Evolutionary conservation across 2,797 vertebrate species (phyloP).

Genomic region (Xiphophorus birchmanni): DNA sequence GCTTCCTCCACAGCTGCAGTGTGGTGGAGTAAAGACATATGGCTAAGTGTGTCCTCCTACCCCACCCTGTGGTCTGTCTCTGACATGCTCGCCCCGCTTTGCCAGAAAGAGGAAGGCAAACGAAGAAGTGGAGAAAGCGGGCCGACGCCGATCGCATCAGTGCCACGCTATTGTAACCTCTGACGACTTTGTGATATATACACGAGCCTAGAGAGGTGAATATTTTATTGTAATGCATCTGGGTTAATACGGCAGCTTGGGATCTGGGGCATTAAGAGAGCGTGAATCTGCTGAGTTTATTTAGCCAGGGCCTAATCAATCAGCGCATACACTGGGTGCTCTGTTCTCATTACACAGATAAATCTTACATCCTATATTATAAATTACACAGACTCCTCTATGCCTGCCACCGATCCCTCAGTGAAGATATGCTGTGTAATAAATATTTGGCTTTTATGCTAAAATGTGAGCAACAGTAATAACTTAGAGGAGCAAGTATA

Average conservation of each 20-base stretch:
- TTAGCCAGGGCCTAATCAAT: slow-evolving; percentile 78
- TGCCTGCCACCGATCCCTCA: slow-evolving; percentile 33
- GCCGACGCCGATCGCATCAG: slow-evolving; percentile 57
- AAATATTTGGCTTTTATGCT: slow-evolving; percentile 63
- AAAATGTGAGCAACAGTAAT: slow-evolving; percentile 45
- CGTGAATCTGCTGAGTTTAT: slow-evolving; percentile 72
- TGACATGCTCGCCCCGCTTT: slow-evolving; percentile 77
- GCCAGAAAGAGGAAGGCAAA: slow-evolving; percentile 29
- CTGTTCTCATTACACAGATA: slow-evolving; percentile 80
- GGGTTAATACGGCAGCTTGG: slow-evolving; percentile 73
- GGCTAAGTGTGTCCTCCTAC: slow-evolving; percentile 85
- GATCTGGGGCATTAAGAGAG: slow-evolving; percentile 66
- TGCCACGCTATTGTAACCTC: slow-evolving; percentile 55
- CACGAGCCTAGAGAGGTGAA: slow-evolving; percentile 61
- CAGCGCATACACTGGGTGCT: slow-evolving; percentile 73
- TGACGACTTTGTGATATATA: slow-evolving; percentile 77
- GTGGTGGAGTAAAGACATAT: slow-evolving; percentile 67
- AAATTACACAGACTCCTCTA: slow-evolving; percentile 65
- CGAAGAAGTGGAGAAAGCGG: slow-evolving; percentile 41
- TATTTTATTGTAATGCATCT: slow-evolving; percentile 79
- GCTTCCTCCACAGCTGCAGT: slow-evolving; percentile 42
- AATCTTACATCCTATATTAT: slow-evolving; percentile 74
- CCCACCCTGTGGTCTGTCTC: slow-evolving; percentile 92
- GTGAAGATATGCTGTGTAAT: slow-evolving; percentile 34
- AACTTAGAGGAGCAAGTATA: slow-evolving; percentile 36